Evolutionary conservation across 2,113 vertebrate species (phyloP).

Genomic region (Ptilorrhoa leucosticta): DNA sequence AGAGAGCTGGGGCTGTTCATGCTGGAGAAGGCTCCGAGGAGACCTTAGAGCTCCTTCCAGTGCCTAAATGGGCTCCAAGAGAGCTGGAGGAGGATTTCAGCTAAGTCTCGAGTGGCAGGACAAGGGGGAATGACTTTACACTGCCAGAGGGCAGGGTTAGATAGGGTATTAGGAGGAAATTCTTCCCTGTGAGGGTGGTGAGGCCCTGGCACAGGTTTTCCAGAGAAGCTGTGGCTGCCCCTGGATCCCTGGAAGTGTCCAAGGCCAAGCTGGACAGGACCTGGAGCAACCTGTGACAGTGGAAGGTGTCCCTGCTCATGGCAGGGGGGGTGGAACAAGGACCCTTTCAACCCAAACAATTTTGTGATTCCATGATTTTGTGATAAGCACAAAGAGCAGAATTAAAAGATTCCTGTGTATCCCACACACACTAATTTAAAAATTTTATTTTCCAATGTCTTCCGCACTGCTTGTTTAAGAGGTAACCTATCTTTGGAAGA

Average conservation of each 20-base stretch:
- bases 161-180: background rate
- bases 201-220: background rate
- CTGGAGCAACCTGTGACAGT: fast-evolving
- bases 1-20: background rate
- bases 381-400: background rate
- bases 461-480: background rate
- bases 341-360: background rate
- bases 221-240: background rate
- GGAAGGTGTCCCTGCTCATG: background rate
- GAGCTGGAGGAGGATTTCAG: background rate
- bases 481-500: background rate
- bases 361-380: background rate
- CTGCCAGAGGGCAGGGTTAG: background rate
- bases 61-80: background rate
- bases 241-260: background rate
- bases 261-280: fast-evolving
- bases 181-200: fast-evolving
- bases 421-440: background rate
- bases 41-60: background rate
- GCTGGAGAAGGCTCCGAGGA: background rate
- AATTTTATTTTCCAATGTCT: background rate
- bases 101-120: background rate
- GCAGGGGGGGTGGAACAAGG: fast-evolving
- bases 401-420: background rate
- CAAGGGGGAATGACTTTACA: background rate